Base-by-base conservation (phyloP, 2,888 invertebrate genomes). In the Tortrix viridana region DNA sequence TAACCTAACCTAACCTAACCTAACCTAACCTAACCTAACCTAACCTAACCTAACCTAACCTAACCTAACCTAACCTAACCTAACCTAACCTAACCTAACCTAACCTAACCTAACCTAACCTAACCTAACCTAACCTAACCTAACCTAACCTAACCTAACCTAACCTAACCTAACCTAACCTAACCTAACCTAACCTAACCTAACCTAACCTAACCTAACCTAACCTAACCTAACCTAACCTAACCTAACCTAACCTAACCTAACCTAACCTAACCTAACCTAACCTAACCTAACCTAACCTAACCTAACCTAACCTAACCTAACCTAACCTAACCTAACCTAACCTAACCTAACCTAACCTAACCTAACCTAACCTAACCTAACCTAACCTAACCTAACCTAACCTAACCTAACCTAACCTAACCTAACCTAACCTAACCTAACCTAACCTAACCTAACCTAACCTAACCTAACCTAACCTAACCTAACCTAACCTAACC, bases 91-190 rank as follows among this genome's bases (percentile, higher is more conserved):
- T n/a, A n/a, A n/a, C n/a, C n/a, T n/a, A n/a, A n/a, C n/a, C n/a
- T 41, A 41, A 41, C 41, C 41, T 41, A 41, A 41, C 41, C 41
- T 41, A 41, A 41, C 41, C 41, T 41, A 41, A 57, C 41, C 41
- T 41, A 41, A 47, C 57, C 46, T 57, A 57, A 57, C 57, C 43
- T 54, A 41, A 55, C 53, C 37, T 20, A 16, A 26, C 53, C 18
- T 16, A 23, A 37, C 32, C 38, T 20, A 32, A 53, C 38, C 23
- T 37, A 26, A 16, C 52, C 32, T 22, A 52, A 52, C 32, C 32
- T 41, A 41, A 41, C 41, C 41, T 41, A 41, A 41, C 41, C 41
- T 41, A 41, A 41, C 41, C 41, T 41, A 41, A 41, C 47, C 47
- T 47, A 47, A 47, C 47, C 47, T 47, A 47, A 47, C 47, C 47